Percentiles rank a stretch among this genome's conserved stretches.
These are phyloP conservation scores for Arbacia lixula DNA, from an alignment of 53 echinoderm and acorn worm species.

Conservation along the genomic window DNA sequence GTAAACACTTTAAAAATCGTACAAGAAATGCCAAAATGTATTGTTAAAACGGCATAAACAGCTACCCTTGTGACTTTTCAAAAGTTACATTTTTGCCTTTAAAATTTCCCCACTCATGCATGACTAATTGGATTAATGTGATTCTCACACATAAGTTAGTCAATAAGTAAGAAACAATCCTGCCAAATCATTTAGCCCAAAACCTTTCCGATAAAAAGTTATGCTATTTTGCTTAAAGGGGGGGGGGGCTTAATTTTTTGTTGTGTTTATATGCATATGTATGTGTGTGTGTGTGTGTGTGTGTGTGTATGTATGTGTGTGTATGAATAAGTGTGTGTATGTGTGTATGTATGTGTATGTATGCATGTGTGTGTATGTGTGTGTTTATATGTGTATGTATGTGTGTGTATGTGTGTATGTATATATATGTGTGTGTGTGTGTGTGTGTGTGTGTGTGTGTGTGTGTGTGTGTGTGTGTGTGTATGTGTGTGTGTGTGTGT, in stretches of 20 bases:
- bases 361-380: not conserved
- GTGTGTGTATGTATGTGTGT: not conserved
- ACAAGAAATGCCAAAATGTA: no score
- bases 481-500: not conserved
- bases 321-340: not conserved
- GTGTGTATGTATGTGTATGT: not conserved
- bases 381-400: not conserved
- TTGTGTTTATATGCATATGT: not conserved
- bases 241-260: not conserved
- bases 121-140: no score
- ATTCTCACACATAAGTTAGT: no score
- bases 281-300: not conserved
- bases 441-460: not conserved
- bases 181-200: no score
- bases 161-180: no score
- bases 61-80: no score
- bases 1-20: no score
- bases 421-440: not conserved
- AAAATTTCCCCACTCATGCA: no score
- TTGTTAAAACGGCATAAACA: no score
- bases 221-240: no score
- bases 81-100: no score
- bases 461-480: not conserved
- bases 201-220: no score
- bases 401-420: not conserved